Percentiles rank a stretch among this genome's conserved stretches.
These are phyloP conservation scores for Trigoniulus corallinus DNA, from an alignment of 1,140 invertebrate genomes.

Conservation along the genomic window DNA sequence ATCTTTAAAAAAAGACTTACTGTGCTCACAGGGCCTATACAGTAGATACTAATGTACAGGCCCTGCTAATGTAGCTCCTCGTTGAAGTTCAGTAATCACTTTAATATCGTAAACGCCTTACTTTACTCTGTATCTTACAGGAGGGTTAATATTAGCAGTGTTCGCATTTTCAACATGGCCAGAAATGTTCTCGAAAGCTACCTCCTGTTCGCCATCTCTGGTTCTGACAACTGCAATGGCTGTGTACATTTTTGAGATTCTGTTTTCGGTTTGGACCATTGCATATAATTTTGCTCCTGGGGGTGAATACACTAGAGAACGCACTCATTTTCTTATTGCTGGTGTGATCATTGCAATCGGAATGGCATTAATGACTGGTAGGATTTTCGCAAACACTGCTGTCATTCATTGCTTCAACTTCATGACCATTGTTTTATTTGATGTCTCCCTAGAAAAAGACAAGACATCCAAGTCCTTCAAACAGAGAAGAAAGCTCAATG, in stretches of 20 bases:
- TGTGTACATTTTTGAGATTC: constrained; percentile 21
- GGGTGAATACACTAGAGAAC: constrained; percentile 26
- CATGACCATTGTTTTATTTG: no score
- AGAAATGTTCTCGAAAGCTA: constrained; percentile 17
- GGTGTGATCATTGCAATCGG: neutral
- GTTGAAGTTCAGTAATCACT: no score
- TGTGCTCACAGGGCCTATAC: no score
- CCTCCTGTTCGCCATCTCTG: constrained; percentile 19
- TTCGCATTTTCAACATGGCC: constrained; percentile 26
- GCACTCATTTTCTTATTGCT: constrained; percentile 22
- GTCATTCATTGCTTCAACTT: no score
- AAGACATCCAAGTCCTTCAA: no score
- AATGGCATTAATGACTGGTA: neutral
- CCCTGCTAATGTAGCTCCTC: no score
- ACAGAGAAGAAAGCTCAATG: no score
- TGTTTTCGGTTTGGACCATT: constrained; percentile 29
- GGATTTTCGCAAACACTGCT: neutral
- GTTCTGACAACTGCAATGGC: constrained; percentile 21
- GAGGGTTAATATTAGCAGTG: constrained; percentile 20
- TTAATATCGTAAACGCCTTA: no score
- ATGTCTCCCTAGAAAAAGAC: no score
- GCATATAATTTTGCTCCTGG: constrained; percentile 30
- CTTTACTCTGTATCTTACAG: constrained; percentile 9
- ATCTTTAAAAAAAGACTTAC: no score
- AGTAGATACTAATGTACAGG: no score